Percentiles rank a stretch among this genome's conserved stretches.
Conservation (phyloP, 2,797 vertebrate species). For the Siniperca obscura region DNA sequence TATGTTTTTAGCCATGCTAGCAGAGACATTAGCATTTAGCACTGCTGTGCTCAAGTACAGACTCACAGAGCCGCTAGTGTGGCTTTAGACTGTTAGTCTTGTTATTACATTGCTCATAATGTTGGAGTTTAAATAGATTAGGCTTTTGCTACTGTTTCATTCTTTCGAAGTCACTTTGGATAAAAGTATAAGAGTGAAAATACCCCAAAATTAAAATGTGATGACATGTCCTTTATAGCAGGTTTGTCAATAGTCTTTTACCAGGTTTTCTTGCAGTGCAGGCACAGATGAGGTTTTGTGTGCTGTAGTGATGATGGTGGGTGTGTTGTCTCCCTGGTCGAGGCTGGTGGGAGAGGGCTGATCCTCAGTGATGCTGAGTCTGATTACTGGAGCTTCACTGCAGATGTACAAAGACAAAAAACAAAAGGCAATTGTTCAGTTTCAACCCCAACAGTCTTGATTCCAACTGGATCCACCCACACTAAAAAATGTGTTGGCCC, state of each 20-base stretch:
- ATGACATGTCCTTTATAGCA: too few relatives aligned
- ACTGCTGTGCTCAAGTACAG: neutral
- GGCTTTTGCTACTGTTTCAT: neutral
- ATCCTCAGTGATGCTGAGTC: conserved; percentile 75
- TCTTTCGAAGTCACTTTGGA: neutral
- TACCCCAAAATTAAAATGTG: neutral
- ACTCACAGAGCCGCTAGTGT: neutral
- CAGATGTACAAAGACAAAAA: neutral
- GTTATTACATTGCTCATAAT: neutral
- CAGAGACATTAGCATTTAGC: neutral
- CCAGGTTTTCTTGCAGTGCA: conserved; percentile 45
- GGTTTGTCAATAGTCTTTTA: conserved; percentile 1
- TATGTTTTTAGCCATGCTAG: neutral
- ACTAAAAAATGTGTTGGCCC: neutral
- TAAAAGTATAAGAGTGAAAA: neutral
- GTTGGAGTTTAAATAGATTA: neutral
- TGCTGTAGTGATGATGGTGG: conserved; percentile 39
- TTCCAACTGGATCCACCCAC: neutral
- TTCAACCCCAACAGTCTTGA: neutral
- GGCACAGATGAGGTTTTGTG: conserved; percentile 49
- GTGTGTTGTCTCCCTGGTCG: conserved; percentile 52
- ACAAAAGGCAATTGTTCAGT: neutral
- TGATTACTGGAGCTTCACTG: conserved; percentile 80
- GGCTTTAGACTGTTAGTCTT: neutral
- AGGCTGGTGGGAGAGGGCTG: conserved; percentile 81